phyloP scores from a whole-genome alignment of 2,113 vertebrate species.

The Aviceda subcristata region DNA sequence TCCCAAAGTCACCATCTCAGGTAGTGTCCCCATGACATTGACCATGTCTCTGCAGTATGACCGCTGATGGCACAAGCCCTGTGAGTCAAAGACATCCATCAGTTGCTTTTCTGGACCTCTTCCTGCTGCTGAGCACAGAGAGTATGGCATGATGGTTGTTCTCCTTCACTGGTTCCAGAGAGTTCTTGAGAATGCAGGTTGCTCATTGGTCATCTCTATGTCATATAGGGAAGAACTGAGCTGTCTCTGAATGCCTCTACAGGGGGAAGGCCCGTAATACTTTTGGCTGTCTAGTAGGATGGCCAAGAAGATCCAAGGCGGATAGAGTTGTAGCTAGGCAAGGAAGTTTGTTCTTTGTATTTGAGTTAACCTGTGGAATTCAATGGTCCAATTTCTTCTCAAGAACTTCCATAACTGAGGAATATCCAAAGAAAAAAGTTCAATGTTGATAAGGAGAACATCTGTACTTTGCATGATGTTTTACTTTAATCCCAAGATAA shows the following conservation, averaged over 20 bases:
- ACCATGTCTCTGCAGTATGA: background rate
- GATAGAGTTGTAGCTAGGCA: background rate
- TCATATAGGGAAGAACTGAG: background rate
- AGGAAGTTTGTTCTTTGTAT: background rate
- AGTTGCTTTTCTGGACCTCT: background rate
- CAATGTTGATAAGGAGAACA: background rate
- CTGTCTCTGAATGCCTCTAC: background rate
- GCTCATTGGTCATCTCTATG: background rate
- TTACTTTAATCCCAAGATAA: background rate
- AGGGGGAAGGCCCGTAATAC: background rate
- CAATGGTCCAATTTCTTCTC: background rate
- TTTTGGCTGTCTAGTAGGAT: background rate
- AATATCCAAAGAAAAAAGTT: background rate
- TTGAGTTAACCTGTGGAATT: background rate
- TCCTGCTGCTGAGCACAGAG: background rate
- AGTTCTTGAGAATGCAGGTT: background rate
- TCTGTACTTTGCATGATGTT: background rate
- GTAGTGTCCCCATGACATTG: constrained; percentile 66
- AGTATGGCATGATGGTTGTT: background rate
- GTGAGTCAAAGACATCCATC: background rate
- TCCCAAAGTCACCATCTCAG: constrained; percentile 97
- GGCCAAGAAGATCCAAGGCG: background rate
- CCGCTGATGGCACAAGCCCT: background rate
- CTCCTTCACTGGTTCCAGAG: background rate
- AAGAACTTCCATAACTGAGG: background rate